Percentiles rank a stretch among this genome's conserved stretches.
Evolutionary conservation across 2,797 vertebrate species (phyloP).

Genomic region (Pseudotriccus pelzelni): DNA sequence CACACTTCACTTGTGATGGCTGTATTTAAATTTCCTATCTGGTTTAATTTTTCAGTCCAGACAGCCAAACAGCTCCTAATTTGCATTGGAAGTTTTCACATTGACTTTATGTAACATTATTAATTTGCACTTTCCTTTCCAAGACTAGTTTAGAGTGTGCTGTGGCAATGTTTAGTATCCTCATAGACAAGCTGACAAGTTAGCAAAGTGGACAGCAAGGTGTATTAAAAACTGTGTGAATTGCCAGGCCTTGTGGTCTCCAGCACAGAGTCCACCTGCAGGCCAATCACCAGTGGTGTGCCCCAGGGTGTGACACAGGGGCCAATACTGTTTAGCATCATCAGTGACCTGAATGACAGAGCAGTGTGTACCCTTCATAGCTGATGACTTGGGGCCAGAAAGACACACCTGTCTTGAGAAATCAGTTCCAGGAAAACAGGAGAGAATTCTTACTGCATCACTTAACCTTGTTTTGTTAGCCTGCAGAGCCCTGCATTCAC

Average conservation of each 20-base stretch:
- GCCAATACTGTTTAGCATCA: neutral
- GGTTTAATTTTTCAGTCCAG: neutral
- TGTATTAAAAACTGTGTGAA: neutral
- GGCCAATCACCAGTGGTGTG: fast-evolving
- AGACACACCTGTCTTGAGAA: neutral
- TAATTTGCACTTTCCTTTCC: neutral
- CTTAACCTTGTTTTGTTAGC: constrained; percentile 19
- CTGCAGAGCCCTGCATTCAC: neutral
- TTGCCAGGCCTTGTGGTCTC: neutral
- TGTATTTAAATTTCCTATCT: neutral
- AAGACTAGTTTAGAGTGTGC: neutral
- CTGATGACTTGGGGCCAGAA: neutral
- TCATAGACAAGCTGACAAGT: neutral
- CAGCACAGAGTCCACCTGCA: neutral
- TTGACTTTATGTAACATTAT: neutral
- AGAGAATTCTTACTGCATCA: neutral
- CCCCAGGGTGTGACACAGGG: neutral
- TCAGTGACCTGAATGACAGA: neutral
- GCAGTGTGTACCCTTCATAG: neutral
- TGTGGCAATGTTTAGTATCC: neutral
- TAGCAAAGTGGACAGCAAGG: neutral
- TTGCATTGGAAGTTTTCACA: neutral
- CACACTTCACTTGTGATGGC: neutral
- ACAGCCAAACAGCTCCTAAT: neutral
- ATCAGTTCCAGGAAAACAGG: neutral